These are phyloP conservation scores for Mus spretus DNA, from an alignment of 2,797 vertebrate genomes.

Conservation along the genomic window DNA sequence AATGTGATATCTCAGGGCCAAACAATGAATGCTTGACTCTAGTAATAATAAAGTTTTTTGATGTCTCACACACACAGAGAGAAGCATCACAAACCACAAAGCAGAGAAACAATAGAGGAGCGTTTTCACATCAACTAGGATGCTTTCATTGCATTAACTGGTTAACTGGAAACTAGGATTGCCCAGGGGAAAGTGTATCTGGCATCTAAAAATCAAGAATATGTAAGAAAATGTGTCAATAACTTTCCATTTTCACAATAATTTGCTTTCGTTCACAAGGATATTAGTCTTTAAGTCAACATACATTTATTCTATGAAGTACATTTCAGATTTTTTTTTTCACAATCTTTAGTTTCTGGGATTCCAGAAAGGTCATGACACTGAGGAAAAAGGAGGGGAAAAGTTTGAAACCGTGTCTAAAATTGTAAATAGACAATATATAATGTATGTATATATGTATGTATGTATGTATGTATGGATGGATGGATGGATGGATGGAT, in stretches of 20 bases:
- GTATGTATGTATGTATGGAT: no score
- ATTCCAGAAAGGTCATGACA: background rate
- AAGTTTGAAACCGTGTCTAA: background rate
- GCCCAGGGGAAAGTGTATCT: background rate
- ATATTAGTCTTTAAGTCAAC: background rate
- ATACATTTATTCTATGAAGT: background rate
- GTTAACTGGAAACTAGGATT: conserved; percentile 40
- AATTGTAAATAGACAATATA: background rate
- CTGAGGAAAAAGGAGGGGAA: background rate
- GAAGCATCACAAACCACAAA: conserved; percentile 14
- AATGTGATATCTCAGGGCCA: background rate
- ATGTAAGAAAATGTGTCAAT: conserved; percentile 1
- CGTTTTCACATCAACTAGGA: background rate
- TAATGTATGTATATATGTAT: background rate
- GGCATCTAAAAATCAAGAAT: conserved; percentile 26
- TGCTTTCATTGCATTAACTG: background rate
- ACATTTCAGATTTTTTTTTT: conserved; percentile 23
- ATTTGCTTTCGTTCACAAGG: background rate
- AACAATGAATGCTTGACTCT: background rate
- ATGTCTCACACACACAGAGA: background rate
- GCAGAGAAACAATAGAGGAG: background rate
- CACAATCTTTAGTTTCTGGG: background rate
- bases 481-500: no score
- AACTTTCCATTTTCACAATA: background rate
- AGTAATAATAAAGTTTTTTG: background rate